Conservation (phyloP, 2,888 invertebrate species). For the Aspidapion aeneum region DNA sequence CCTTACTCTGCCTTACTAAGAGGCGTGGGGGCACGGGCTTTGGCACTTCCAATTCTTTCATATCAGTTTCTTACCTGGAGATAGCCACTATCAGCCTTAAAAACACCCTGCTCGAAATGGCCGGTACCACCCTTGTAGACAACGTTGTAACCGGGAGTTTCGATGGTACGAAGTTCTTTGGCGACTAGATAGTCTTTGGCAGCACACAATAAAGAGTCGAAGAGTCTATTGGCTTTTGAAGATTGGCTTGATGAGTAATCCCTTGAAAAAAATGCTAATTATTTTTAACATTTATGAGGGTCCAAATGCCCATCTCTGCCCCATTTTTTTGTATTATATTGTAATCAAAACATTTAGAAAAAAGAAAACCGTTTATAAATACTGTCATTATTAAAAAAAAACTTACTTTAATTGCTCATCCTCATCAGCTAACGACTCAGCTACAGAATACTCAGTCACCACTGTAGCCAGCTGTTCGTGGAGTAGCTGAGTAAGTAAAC, state of each 20-base stretch:
- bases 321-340: conserved; percentile 12
- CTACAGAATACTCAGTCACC: conserved; percentile 43
- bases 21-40: too few relatives aligned
- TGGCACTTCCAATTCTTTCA: too few relatives aligned
- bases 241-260: conserved; percentile 69
- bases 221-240: conserved; percentile 37
- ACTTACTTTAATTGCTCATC: conserved; percentile 40
- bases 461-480: conserved; percentile 39
- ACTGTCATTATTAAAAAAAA: too few relatives aligned
- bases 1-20: too few relatives aligned
- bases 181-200: conserved; percentile 41
- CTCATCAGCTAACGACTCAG: conserved; percentile 41
- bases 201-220: conserved; percentile 40
- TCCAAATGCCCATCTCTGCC: not conserved
- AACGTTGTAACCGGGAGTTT: conserved; percentile 35
- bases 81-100: conserved; percentile 54
- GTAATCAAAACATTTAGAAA: too few relatives aligned
- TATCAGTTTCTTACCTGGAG: conserved; percentile 43
- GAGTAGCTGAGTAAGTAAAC: conserved; percentile 35
- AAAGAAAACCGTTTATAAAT: too few relatives aligned
- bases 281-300: too few relatives aligned
- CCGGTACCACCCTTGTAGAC: conserved; percentile 37
- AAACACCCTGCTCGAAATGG: conserved; percentile 47
- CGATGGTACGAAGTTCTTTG: conserved; percentile 31
- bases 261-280: conserved; percentile 7